phyloP scores from a whole-genome alignment of 2,113 vertebrate species.

The Cyprinodon variegatus region DNA sequence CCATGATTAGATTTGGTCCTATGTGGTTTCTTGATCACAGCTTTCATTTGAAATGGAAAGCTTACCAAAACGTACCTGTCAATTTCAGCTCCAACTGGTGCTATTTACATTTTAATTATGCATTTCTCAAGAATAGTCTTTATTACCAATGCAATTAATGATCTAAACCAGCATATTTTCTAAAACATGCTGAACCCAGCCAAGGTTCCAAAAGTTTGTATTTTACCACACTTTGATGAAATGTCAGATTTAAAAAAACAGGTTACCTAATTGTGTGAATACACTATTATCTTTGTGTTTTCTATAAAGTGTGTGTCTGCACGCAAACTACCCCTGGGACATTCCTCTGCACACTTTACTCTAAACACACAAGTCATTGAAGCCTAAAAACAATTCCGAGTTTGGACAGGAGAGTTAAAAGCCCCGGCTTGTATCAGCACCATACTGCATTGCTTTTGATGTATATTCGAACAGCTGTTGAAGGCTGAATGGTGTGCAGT shows the following conservation, averaged over 20 bases:
- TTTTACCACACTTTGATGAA: not conserved
- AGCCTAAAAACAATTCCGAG: slow-evolving; percentile 41
- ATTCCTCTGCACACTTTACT: slow-evolving; percentile 29
- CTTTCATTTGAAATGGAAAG: too few species aligned
- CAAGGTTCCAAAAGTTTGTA: not conserved
- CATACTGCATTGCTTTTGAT: slow-evolving; percentile 6
- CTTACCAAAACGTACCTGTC: too few species aligned
- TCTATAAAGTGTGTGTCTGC: slow-evolving; percentile 45
- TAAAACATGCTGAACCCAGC: not conserved
- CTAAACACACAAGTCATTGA: slow-evolving; percentile 23
- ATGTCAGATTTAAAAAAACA: not conserved
- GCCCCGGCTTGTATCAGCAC: slow-evolving; percentile 31
- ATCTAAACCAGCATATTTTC: not conserved
- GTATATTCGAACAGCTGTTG: not conserved
- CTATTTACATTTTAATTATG: too few species aligned
- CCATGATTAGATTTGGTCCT: too few species aligned
- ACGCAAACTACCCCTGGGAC: slow-evolving; percentile 46
- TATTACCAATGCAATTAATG: not conserved
- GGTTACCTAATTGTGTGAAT: not conserved
- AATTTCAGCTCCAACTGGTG: too few species aligned
- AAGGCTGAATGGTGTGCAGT: slow-evolving; percentile 6
- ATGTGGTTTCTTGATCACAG: too few species aligned
- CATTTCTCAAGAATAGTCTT: not conserved
- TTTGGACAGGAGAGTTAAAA: slow-evolving; percentile 17
- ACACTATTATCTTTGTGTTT: slow-evolving; percentile 17